Conservation (phyloP, 30 jellyfish, hydroid and myxozoan genomes). For the Aurelia sp. region DNA sequence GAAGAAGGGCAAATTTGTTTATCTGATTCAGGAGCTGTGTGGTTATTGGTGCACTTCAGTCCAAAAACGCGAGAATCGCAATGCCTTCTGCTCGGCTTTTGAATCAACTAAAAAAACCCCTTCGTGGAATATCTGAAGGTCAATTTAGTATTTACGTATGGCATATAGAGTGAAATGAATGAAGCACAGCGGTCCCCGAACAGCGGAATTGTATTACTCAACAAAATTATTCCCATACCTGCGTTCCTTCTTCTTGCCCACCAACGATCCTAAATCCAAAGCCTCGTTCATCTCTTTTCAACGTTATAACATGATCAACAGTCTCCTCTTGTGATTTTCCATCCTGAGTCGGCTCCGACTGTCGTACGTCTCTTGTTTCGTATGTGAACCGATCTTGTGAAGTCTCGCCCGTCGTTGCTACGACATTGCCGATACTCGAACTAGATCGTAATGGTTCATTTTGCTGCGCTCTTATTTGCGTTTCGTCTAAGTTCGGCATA, state of each 20-base stretch:
- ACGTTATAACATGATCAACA: constrained; percentile 83
- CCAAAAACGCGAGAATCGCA: too few relatives aligned
- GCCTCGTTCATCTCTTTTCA: constrained; percentile 93
- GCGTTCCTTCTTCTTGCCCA: constrained; percentile 97
- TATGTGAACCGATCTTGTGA: constrained; percentile 59
- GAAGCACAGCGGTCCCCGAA: too few relatives aligned
- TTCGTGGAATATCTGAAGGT: too few relatives aligned
- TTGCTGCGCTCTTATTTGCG: constrained; percentile 24
- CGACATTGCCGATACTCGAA: constrained; percentile 87
- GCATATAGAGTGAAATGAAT: too few relatives aligned
- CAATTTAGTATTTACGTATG: too few relatives aligned
- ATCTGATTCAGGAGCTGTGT: too few relatives aligned
- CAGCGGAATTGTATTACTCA: background rate
- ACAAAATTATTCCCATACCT: constrained; percentile 51
- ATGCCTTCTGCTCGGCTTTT: too few relatives aligned
- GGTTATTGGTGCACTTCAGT: too few relatives aligned
- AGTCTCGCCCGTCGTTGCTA: constrained; percentile 90
- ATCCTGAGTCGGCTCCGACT: constrained; percentile 27
- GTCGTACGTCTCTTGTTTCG: constrained; percentile 69
- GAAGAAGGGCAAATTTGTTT: too few relatives aligned
- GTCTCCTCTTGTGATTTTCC: constrained; percentile 40
- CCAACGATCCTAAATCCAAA: constrained; percentile 96
- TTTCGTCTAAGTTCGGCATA: constrained; percentile 90
- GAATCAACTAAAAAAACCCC: background rate
- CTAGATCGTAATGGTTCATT: constrained; percentile 73